Evolutionary conservation across 1,140 invertebrate species (phyloP).

Genomic region (Chelonus insularis): DNA sequence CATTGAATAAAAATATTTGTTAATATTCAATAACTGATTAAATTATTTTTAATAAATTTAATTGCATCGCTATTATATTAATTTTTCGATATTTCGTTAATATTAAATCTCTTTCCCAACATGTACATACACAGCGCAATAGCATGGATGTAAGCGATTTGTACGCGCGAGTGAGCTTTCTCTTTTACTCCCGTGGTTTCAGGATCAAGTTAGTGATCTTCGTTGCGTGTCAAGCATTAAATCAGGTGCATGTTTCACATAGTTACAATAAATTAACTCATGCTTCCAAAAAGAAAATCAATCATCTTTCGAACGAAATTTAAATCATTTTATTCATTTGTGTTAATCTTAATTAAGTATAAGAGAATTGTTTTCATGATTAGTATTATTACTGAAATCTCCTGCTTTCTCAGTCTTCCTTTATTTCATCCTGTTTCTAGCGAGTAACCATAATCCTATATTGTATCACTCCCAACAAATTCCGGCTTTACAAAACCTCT

Average conservation of each 20-base stretch:
- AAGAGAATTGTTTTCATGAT: too few species aligned
- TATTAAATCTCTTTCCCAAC: too few species aligned
- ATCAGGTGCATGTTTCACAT: slow-evolving; percentile 35
- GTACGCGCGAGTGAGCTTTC: slow-evolving; percentile 22
- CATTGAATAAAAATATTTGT: too few species aligned
- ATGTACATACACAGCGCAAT: background rate
- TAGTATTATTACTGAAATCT: too few species aligned
- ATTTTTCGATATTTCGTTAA: too few species aligned
- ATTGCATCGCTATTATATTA: too few species aligned
- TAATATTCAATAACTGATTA: too few species aligned
- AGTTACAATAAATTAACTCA: slow-evolving; percentile 29
- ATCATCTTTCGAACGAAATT: background rate
- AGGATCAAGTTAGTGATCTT: slow-evolving; percentile 30
- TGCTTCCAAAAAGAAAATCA: slow-evolving; percentile 14
- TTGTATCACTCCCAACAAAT: slow-evolving; percentile 28
- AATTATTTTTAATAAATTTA: too few species aligned
- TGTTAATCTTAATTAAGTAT: background rate
- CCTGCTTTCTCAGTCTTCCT: background rate
- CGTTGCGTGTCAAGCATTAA: slow-evolving; percentile 31
- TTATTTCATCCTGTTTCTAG: background rate
- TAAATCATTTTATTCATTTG: background rate
- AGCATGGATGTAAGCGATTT: slow-evolving; percentile 26
- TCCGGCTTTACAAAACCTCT: slow-evolving; percentile 24
- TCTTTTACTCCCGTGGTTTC: slow-evolving; percentile 4
- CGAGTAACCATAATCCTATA: slow-evolving; percentile 14